A percentile compares a stretch with the other conserved stretches of the same genome.
Evolutionary conservation across 2,113 vertebrate genomes (phyloP).

Genomic region (Budorcas taxicolor): DNA sequence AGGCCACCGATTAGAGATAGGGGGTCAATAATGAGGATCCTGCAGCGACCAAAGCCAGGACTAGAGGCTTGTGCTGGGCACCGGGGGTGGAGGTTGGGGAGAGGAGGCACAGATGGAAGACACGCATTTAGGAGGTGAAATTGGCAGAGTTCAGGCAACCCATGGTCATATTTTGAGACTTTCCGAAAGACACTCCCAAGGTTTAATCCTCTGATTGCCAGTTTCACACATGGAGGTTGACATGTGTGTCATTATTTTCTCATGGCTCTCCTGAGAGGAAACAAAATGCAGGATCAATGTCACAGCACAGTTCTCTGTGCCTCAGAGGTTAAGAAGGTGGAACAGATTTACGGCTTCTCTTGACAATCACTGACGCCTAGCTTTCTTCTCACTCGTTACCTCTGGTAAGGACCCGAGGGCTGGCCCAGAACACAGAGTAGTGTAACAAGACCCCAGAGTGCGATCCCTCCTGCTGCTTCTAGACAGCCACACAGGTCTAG

Average conservation of each 20-base stretch:
- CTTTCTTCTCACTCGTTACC: slow-evolving; percentile 11
- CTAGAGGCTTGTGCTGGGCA: rapidly evolving
- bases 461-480: not conserved
- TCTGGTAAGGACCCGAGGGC: not conserved
- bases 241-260: slow-evolving; percentile 17
- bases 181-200: slow-evolving; percentile 15
- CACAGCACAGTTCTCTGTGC: not conserved
- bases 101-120: not conserved
- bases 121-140: not conserved
- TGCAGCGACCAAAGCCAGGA: not conserved
- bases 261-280: slow-evolving; percentile 31
- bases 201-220: slow-evolving; percentile 37
- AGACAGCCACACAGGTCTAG: not conserved
- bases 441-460: not conserved
- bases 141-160: not conserved
- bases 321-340: slow-evolving; percentile 19
- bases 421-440: not conserved
- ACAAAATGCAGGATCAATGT: not conserved
- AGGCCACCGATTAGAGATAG: not conserved
- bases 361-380: not conserved
- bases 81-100: not conserved
- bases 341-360: not conserved
- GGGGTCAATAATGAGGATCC: not conserved
- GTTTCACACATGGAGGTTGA: not conserved
- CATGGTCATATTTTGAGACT: slow-evolving; percentile 16